These are phyloP conservation scores for Eilema griseolum DNA, from an alignment of 2,888 invertebrate genomes.

Conservation along the genomic window DNA sequence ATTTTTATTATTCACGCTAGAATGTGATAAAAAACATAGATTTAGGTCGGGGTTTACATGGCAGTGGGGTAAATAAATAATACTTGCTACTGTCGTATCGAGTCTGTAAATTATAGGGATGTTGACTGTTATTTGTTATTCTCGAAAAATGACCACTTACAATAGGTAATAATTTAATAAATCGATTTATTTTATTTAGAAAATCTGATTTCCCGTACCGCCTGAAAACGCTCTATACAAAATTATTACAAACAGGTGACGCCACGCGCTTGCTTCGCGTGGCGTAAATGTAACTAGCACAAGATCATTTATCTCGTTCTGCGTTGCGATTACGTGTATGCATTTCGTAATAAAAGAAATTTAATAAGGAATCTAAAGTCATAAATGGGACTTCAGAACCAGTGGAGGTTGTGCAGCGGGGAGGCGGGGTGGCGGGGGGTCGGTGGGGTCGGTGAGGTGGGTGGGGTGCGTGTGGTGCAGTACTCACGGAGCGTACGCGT, in stretches of 20 bases:
- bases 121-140: not conserved
- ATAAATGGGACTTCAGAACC: not conserved
- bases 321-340: no score
- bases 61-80: not conserved
- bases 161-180: no score
- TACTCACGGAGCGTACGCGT: conserved; percentile 96
- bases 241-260: no score
- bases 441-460: conserved; percentile 1
- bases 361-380: no score
- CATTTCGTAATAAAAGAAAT: no score
- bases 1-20: not conserved
- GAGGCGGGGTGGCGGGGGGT: conserved; percentile 4
- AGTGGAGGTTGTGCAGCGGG: not conserved
- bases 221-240: no score
- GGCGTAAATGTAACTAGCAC: no score
- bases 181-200: no score
- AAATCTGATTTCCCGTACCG: no score
- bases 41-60: not conserved
- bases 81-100: not conserved
- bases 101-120: not conserved
- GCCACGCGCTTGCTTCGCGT: no score
- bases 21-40: not conserved
- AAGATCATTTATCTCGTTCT: no score
- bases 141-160: no score
- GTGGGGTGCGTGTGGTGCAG: conserved; percentile 31